phyloP scores from a whole-genome alignment of 2,797 vertebrate genomes.

The Podarcis siculus region DNA sequence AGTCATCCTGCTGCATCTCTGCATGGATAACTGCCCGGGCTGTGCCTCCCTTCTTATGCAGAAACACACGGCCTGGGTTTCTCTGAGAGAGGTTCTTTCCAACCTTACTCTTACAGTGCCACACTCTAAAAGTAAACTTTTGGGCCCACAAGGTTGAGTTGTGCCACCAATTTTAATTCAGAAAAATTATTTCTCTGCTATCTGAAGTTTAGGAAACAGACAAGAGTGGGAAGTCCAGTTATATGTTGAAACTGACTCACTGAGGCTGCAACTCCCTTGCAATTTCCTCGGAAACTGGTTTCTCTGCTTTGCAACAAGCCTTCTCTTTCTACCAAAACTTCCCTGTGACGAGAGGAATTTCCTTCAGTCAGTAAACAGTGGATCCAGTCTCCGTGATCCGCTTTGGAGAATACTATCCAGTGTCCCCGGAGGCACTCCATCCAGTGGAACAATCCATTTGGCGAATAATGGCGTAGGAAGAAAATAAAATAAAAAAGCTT shows the following conservation, averaged over 20 bases:
- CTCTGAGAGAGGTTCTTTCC: neutral
- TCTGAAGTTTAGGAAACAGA: neutral
- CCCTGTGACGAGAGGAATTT: neutral
- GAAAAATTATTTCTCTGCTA: neutral
- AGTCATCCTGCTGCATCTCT: neutral
- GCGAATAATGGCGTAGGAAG: slow-evolving; percentile 39
- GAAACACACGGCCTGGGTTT: neutral
- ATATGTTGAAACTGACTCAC: neutral
- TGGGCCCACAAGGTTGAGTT: neutral
- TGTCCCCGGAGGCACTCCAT: neutral
- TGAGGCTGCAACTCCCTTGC: no score
- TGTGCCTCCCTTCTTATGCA: neutral
- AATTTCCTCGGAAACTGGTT: neutral
- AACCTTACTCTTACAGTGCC: neutral
- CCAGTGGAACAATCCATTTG: slow-evolving; percentile 47
- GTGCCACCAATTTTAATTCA: neutral
- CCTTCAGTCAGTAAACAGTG: neutral
- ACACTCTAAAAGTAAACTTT: neutral
- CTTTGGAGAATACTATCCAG: rapidly evolving
- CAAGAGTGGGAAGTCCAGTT: neutral
- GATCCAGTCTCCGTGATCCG: neutral
- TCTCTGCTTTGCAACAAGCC: neutral
- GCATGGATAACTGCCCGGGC: neutral
- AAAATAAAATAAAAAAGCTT: slow-evolving; percentile 28
- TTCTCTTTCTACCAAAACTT: neutral